phyloP scores from a whole-genome alignment of 1,140 invertebrate species.

The Drosophila triauraria region DNA sequence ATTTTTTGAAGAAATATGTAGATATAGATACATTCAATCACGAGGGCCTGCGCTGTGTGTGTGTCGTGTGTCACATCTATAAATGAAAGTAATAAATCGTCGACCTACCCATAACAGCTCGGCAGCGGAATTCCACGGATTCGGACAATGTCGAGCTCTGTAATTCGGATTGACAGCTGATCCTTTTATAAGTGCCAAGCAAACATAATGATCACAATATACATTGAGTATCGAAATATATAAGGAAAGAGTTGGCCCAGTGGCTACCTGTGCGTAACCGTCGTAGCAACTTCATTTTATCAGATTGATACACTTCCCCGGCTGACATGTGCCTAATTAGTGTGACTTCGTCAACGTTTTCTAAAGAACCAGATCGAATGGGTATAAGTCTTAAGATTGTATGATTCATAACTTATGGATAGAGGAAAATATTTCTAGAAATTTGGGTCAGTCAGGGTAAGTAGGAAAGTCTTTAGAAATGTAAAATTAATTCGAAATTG shows the following conservation, averaged over 20 bases:
- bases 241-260: conserved; percentile 1
- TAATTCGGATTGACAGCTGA: conserved; percentile 51
- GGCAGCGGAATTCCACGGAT: conserved; percentile 40
- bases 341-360: conserved; percentile 16
- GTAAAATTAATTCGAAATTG: neutral
- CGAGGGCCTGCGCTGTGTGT: conserved; percentile 9
- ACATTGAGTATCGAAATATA: too few species aligned
- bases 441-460: neutral
- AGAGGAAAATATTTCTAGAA: neutral
- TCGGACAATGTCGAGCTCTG: conserved; percentile 33
- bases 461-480: neutral
- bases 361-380: neutral
- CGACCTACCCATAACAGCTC: conserved; percentile 43
- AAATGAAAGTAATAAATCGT: conserved; percentile 73
- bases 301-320: conserved; percentile 30
- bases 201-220: conserved; percentile 37
- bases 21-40: conserved; percentile 57
- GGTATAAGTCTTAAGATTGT: neutral
- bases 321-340: conserved; percentile 33
- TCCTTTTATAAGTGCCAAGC: conserved; percentile 30
- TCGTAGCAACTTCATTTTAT: conserved; percentile 38
- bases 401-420: neutral
- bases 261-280: conserved; percentile 47
- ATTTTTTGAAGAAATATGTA: conserved; percentile 53
- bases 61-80: conserved; percentile 60